These are phyloP conservation scores for Eulimnadia texana DNA, from an alignment of 1,140 invertebrate species.

Conservation along the genomic window DNA sequence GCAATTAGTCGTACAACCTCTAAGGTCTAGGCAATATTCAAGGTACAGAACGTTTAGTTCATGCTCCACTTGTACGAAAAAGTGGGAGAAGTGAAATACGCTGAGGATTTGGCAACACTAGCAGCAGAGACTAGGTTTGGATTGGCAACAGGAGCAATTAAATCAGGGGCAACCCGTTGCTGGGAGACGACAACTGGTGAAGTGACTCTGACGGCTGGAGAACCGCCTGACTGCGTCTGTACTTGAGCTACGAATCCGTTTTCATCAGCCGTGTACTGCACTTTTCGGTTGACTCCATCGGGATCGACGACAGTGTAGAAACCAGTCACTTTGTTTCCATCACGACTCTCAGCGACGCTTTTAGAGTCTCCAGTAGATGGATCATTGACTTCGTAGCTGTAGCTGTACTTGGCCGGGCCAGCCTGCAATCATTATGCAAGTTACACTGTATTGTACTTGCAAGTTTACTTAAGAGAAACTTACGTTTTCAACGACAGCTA, in stretches of 20 bases:
- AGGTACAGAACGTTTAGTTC: background rate
- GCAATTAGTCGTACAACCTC: too few relatives aligned
- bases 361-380: conserved; percentile 3
- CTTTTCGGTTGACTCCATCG: conserved; percentile 17
- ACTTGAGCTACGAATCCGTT: conserved; percentile 17
- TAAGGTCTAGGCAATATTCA: background rate
- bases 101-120: background rate
- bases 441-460: too few relatives aligned
- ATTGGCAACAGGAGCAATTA: background rate
- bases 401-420: background rate
- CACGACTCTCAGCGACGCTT: background rate
- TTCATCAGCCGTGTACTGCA: conserved; percentile 20
- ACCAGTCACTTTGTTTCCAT: conserved; percentile 9
- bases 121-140: background rate
- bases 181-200: too few relatives aligned
- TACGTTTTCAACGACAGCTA: too few relatives aligned
- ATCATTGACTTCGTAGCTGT: background rate
- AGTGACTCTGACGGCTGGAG: too few relatives aligned
- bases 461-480: too few relatives aligned
- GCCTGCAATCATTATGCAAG: background rate
- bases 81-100: background rate
- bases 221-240: background rate
- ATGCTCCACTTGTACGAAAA: background rate
- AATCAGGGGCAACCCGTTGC: background rate
- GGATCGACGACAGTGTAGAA: conserved; percentile 19